These are phyloP conservation scores for Herminia tarsipennalis DNA, from an alignment of 2,888 invertebrate genomes.

Conservation along the genomic window DNA sequence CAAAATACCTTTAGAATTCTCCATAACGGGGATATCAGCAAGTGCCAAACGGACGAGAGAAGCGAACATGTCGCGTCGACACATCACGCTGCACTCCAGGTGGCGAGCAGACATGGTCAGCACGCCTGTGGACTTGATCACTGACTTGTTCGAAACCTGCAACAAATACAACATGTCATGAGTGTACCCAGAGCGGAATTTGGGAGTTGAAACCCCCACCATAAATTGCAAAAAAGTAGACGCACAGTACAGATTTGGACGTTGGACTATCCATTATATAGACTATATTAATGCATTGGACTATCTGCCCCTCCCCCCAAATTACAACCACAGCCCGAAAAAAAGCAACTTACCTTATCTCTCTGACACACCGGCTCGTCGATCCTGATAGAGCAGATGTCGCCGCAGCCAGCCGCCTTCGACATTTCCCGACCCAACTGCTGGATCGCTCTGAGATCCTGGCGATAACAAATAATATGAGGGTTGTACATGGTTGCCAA, in stretches of 20 bases:
- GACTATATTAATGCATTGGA: too few relatives aligned
- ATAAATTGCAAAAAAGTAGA: too few relatives aligned
- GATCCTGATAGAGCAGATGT: constrained; percentile 41
- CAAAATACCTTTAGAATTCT: constrained; percentile 43
- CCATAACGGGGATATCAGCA: constrained; percentile 41
- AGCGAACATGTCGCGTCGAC: constrained; percentile 50
- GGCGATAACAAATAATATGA: background rate
- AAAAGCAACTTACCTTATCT: constrained; percentile 43
- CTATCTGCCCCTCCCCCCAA: too few relatives aligned
- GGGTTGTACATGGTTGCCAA: too few relatives aligned
- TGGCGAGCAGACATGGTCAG: constrained; percentile 21
- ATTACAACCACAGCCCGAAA: too few relatives aligned
- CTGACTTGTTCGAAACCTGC: constrained; percentile 23
- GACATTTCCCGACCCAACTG: constrained; percentile 39
- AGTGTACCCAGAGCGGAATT: too few relatives aligned
- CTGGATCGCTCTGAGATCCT: constrained; percentile 53
- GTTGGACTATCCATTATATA: too few relatives aligned
- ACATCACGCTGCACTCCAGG: constrained; percentile 49
- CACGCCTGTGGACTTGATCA: constrained; percentile 22
- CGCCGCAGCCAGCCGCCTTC: constrained; percentile 24
- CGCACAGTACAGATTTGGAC: too few relatives aligned
- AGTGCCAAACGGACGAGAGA: constrained; percentile 50
- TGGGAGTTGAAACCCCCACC: too few relatives aligned
- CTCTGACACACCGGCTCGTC: constrained; percentile 55
- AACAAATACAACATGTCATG: background rate